A percentile compares a stretch with the other conserved stretches of the same genome.
These are phyloP conservation scores for Clarias pachynema DNA, from an alignment of 2,797 vertebrate species.

Conservation along the genomic window DNA sequence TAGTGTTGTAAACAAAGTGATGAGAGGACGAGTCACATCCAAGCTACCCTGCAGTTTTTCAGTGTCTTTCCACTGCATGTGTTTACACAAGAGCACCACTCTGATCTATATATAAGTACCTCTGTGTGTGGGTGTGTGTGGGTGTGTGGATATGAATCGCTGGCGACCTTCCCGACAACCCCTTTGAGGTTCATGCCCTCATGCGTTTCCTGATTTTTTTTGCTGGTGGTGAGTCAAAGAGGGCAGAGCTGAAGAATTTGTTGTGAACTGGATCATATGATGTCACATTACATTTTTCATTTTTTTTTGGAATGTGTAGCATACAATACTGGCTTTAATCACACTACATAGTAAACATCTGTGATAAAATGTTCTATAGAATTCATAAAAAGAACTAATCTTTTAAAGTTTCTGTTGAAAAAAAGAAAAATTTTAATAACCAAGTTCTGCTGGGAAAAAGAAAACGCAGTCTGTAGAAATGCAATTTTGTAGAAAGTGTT, in stretches of 20 bases:
- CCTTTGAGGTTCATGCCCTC: not conserved
- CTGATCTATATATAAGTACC: not conserved
- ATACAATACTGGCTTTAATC: not conserved
- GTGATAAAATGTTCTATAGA: too few relatives aligned
- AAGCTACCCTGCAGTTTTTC: constrained; percentile 15
- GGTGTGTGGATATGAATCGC: not conserved
- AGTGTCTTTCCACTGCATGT: constrained; percentile 15
- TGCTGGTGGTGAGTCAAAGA: not conserved
- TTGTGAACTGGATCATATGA: too few relatives aligned
- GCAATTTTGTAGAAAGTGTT: too few relatives aligned
- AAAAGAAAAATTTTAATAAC: too few relatives aligned
- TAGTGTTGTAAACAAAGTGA: constrained; percentile 34
- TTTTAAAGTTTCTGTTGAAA: too few relatives aligned
- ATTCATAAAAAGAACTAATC: too few relatives aligned
- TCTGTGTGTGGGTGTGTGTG: not conserved
- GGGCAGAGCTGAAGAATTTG: not conserved
- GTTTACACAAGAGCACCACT: constrained; percentile 16
- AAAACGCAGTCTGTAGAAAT: too few relatives aligned
- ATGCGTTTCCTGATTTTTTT: not conserved
- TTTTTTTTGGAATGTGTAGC: not conserved
- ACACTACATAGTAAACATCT: not conserved
- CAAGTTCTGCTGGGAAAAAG: too few relatives aligned
- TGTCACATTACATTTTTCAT: not conserved
- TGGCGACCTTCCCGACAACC: not conserved
- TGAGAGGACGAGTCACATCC: constrained; percentile 29